These are phyloP conservation scores for Enteromius radiatus DNA, from an alignment of 2,797 vertebrate genomes.

Conservation along the genomic window DNA sequence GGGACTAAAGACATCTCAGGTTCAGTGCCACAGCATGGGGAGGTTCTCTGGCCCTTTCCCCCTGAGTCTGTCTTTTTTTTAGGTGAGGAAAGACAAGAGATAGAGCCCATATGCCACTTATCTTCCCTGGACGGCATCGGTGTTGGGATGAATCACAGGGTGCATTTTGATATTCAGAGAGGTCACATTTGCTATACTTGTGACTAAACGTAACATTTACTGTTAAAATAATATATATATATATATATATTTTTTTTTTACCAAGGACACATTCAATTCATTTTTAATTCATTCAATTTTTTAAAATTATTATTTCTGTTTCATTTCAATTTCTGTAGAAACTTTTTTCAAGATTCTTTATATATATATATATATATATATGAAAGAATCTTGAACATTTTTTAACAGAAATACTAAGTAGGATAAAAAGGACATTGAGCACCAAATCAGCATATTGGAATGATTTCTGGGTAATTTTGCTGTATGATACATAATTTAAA, in stretches of 20 bases:
- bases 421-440: neutral
- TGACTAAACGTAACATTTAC: neutral
- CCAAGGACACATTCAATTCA: neutral
- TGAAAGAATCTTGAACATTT: neutral
- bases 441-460: neutral
- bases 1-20: slow-evolving; percentile 20
- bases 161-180: neutral
- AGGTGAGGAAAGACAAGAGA: slow-evolving; percentile 28
- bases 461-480: neutral
- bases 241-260: neutral
- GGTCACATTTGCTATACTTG: neutral
- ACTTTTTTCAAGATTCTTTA: no score
- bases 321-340: no score
- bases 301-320: no score
- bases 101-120: slow-evolving; percentile 25
- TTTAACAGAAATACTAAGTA: neutral
- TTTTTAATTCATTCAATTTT: no score
- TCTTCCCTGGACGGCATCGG: neutral
- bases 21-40: slow-evolving; percentile 27
- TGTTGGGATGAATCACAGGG: neutral
- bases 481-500: neutral
- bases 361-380: neutral
- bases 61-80: neutral
- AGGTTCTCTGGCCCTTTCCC: slow-evolving; percentile 29
- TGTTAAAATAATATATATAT: neutral